phyloP scores from a whole-genome alignment of 2,113 vertebrate genomes.

The Notechis scutatus region DNA sequence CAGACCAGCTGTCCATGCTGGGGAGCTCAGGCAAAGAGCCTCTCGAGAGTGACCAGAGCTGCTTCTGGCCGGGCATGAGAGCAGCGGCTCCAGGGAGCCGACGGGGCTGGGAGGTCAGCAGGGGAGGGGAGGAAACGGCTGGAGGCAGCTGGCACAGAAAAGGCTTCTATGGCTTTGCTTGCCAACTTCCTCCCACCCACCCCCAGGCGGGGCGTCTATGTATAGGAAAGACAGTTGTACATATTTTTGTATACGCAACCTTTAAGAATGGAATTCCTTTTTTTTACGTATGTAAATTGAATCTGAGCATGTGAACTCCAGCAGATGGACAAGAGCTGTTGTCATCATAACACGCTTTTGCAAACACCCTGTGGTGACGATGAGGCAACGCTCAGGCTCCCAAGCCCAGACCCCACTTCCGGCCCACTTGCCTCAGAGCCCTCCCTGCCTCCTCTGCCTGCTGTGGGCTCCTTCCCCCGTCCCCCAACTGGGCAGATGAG shows the following conservation, averaged over 20 bases:
- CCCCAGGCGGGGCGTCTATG: rapidly evolving
- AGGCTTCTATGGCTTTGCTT: background rate
- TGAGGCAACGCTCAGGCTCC: background rate
- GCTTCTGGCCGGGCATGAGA: too few relatives aligned
- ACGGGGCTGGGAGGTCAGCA: background rate
- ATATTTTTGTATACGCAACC: background rate
- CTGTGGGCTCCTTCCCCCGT: background rate
- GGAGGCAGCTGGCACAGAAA: background rate
- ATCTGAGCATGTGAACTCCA: background rate
- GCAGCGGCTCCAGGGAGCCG: background rate
- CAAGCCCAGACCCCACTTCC: background rate
- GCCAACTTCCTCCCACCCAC: background rate
- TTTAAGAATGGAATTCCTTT: background rate
- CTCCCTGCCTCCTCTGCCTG: background rate
- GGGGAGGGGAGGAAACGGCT: background rate
- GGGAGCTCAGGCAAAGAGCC: background rate
- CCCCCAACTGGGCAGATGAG: too few relatives aligned
- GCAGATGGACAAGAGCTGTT: constrained; percentile 13
- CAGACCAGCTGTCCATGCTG: background rate
- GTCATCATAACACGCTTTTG: constrained; percentile 34
- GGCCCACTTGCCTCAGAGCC: background rate
- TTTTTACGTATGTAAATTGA: background rate
- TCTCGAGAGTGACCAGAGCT: rapidly evolving
- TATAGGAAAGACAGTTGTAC: constrained; percentile 42
- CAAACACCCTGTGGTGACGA: constrained; percentile 46